Conservation (phyloP, 2,888 invertebrate genomes). For the Rhagophthalmus giganteus region DNA sequence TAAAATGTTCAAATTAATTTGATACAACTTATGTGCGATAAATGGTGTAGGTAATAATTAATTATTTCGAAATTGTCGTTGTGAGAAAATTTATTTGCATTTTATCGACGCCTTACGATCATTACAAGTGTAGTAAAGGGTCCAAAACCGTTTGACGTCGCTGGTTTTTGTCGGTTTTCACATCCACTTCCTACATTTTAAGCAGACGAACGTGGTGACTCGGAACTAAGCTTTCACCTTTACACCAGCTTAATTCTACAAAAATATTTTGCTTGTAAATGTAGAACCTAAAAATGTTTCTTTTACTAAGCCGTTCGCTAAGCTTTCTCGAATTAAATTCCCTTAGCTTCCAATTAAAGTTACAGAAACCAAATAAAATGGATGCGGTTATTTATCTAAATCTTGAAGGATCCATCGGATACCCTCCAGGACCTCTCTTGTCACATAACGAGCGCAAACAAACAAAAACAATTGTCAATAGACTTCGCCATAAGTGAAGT, state of each 20-base stretch:
- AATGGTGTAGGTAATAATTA: too few relatives aligned
- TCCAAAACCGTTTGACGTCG: conserved; percentile 6
- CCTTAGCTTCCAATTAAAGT: neutral
- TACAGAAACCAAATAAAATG: conserved; percentile 2
- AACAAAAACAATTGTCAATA: conserved; percentile 28
- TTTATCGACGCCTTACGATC: too few relatives aligned
- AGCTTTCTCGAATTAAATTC: too few relatives aligned
- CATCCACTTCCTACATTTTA: conserved; percentile 27
- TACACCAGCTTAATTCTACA: conserved; percentile 44
- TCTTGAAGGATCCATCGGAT: conserved; percentile 16
- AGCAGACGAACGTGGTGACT: conserved; percentile 28
- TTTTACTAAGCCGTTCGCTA: neutral
- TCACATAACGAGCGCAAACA: conserved; percentile 24
- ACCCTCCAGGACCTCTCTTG: conserved; percentile 24
- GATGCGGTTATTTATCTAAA: conserved; percentile 21
- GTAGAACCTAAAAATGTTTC: conserved; percentile 36
- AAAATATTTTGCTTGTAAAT: conserved; percentile 48
- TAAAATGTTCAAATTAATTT: too few relatives aligned
- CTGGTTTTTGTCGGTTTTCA: conserved; percentile 24
- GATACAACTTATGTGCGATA: too few relatives aligned
- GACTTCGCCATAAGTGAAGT: conserved; percentile 30
- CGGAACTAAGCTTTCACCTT: conserved; percentile 45
- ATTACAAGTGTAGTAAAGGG: too few relatives aligned
- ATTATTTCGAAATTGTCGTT: too few relatives aligned
- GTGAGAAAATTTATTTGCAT: too few relatives aligned